Conservation (phyloP, 2,888 invertebrate species). For the Lithophane socia region DNA sequence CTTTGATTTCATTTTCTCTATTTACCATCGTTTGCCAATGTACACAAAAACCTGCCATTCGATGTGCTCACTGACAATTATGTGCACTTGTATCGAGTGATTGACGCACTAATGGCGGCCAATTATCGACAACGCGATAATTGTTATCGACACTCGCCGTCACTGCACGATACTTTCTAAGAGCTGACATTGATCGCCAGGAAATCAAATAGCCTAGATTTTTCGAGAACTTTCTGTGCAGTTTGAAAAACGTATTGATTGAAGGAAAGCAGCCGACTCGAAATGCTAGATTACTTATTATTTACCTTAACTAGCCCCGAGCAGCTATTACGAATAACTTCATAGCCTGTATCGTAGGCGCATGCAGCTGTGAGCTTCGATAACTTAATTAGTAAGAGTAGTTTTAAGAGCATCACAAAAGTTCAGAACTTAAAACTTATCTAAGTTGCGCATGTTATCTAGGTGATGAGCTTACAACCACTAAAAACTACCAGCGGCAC, state of each 20-base stretch:
- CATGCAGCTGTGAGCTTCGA: constrained; percentile 1
- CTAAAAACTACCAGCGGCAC: constrained; percentile 5
- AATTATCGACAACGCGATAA: constrained; percentile 64
- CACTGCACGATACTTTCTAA: constrained; percentile 61
- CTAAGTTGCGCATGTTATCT: constrained; percentile 23
- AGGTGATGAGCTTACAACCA: constrained; percentile 21
- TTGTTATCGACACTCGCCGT: constrained; percentile 59
- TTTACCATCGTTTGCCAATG: constrained; percentile 20
- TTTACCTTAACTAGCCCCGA: no score
- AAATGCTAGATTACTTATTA: constrained; percentile 1
- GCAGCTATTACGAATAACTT: background rate
- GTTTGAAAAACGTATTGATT: background rate
- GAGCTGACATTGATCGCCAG: constrained; percentile 42
- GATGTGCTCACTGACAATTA: constrained; percentile 55
- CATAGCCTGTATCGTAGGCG: background rate
- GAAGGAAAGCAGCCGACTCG: background rate
- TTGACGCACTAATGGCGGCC: constrained; percentile 61
- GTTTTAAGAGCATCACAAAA: constrained; percentile 3
- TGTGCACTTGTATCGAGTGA: constrained; percentile 57
- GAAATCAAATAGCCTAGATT: constrained; percentile 23
- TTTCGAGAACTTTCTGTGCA: constrained; percentile 26
- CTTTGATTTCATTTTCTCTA: constrained; percentile 35
- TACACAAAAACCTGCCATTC: constrained; percentile 40
- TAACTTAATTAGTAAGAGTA: constrained; percentile 28
- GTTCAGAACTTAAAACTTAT: constrained; percentile 11